Base-by-base conservation (phyloP, 2,888 invertebrate genomes). In the Thereva unica region DNA sequence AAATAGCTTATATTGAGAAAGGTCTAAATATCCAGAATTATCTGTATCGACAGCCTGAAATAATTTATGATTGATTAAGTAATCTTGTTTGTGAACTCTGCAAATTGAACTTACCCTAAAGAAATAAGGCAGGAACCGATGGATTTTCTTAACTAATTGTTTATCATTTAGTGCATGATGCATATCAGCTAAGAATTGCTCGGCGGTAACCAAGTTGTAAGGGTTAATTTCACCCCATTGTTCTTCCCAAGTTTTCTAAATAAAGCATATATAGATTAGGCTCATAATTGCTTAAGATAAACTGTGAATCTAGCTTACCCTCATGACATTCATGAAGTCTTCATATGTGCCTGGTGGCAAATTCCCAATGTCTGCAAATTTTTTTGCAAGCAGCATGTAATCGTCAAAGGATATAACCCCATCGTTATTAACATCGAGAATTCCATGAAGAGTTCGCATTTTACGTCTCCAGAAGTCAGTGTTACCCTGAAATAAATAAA, bases 341-440 rank as follows among this genome's bases (percentile, higher is more conserved):
- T 83, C 80, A 4, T 88, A 86, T 66, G 89, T 87, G 67, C 85
- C 79, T 0, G 86, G 84, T 38, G 86, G 83, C 41, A 93, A 82
- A 75, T 92, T 89, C 0, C 92, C 93, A 69, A 92, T 82, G 69
- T 88, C 84, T 67, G 87, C 87, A 79, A 93, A 93, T 75, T 91
- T 83, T 72, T 90, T 87, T 0, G 87, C 87, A 72, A 93, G 82
- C 53, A 92, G 84, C 76, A 84, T 84, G 80, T 91, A 92, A 78
- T 93, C 93, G 74, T 92, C 91, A 78, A 84, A 92, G 1, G 92
- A 91, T 74, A 93, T 87, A 70, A 93, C 88, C 0, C 93, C 92
- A 74, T 93, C 93, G 76, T 91, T 92, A 81, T 93, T 92, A 0
- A 93, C 86, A 77, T 93, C 93, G 71, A 93, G 81, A 69, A 92